A percentile compares a stretch with the other conserved stretches of the same genome.
phyloP scores from a whole-genome alignment of 1,140 invertebrate genomes.

The Thalassaphorura encarpata region DNA sequence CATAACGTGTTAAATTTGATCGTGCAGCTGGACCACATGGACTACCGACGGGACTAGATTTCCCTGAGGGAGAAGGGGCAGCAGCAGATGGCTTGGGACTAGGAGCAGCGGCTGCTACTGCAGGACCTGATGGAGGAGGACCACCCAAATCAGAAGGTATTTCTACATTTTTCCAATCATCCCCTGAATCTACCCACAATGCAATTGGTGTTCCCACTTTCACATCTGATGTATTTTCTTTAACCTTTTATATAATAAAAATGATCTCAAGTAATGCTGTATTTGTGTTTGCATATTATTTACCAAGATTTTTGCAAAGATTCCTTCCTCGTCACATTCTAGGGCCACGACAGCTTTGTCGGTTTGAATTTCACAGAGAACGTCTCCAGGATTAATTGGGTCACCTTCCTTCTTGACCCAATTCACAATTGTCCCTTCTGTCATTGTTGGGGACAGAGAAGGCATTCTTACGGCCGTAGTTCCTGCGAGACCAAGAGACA shows the following conservation, averaged over 20 bases:
- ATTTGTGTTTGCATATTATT: slow-evolving; percentile 6
- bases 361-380: slow-evolving; percentile 53
- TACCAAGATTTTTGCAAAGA: slow-evolving; percentile 50
- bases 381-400: slow-evolving; percentile 45
- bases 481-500: too few species aligned
- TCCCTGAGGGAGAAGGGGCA: too few species aligned
- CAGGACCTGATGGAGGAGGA: too few species aligned
- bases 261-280: slow-evolving; percentile 7
- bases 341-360: slow-evolving; percentile 51
- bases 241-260: slow-evolving; percentile 39
- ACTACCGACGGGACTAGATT: too few species aligned
- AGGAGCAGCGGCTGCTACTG: too few species aligned
- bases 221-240: slow-evolving; percentile 69
- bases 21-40: slow-evolving; percentile 57
- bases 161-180: slow-evolving; percentile 59
- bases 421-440: slow-evolving; percentile 50
- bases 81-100: too few species aligned
- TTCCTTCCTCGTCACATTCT: slow-evolving; percentile 50
- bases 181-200: slow-evolving; percentile 71
- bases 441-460: slow-evolving; percentile 52
- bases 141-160: slow-evolving; percentile 49
- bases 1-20: slow-evolving; percentile 50
- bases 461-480: slow-evolving; percentile 43
- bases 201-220: slow-evolving; percentile 77
- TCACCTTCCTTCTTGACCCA: slow-evolving; percentile 54